phyloP scores from a whole-genome alignment of 2,113 vertebrate genomes.

The Myotis davidii region DNA sequence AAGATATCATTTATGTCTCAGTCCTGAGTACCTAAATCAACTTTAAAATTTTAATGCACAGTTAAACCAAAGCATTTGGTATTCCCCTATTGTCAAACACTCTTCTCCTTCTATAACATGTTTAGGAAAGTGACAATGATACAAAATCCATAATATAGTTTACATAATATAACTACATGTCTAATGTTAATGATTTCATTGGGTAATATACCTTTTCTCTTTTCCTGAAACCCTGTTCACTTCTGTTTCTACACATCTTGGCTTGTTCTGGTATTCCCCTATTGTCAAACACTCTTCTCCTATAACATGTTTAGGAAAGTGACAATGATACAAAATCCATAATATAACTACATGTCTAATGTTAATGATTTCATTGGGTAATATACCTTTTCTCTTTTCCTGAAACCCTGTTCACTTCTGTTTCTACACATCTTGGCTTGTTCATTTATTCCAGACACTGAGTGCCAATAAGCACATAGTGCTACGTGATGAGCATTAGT shows the following conservation, averaged over 20 bases:
- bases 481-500: background rate
- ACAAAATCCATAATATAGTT: too few relatives aligned
- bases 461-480: background rate
- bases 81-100: background rate
- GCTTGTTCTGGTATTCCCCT: background rate
- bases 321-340: background rate
- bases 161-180: background rate
- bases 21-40: background rate
- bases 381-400: background rate
- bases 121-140: background rate
- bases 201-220: background rate
- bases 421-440: background rate
- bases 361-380: background rate
- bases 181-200: slow-evolving; percentile 13
- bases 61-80: background rate
- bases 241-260: background rate
- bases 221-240: background rate
- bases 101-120: background rate
- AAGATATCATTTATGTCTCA: background rate
- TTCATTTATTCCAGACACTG: background rate
- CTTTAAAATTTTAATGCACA: background rate
- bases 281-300: background rate
- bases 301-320: background rate
- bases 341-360: background rate
- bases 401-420: background rate